These are phyloP conservation scores for Hesperia comma DNA, from an alignment of 2,888 invertebrate genomes.

Conservation along the genomic window DNA sequence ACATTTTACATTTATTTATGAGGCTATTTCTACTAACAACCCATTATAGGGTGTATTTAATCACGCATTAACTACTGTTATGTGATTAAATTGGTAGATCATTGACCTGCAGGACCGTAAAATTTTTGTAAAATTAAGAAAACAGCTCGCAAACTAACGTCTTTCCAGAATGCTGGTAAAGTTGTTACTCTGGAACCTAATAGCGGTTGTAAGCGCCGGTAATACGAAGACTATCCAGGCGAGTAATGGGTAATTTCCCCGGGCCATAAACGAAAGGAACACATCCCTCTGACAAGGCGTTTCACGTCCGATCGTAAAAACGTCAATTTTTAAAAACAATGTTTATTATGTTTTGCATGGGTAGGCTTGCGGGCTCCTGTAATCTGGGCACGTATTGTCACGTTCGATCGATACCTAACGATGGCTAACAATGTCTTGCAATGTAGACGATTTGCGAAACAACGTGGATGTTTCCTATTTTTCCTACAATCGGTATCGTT, in stretches of 20 bases:
- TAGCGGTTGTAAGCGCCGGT: conserved; percentile 52
- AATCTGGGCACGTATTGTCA: conserved; percentile 15
- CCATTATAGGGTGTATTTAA: too few species aligned
- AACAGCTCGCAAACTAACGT: conserved; percentile 1
- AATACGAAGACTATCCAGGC: conserved; percentile 53
- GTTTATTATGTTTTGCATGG: conserved; percentile 27
- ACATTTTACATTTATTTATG: too few species aligned
- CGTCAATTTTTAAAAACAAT: conserved; percentile 47
- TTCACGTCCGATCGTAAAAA: conserved; percentile 55
- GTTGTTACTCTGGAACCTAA: conserved; percentile 48
- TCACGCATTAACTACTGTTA: too few species aligned
- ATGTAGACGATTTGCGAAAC: not conserved
- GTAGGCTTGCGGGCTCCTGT: not conserved
- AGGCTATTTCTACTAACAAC: too few species aligned
- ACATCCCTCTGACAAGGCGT: conserved; percentile 44
- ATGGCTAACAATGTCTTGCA: conserved; percentile 14
- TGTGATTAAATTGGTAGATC: too few species aligned
- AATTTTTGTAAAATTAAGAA: not conserved
- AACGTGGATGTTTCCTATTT: too few species aligned
- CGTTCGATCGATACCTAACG: conserved; percentile 28
- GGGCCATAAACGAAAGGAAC: conserved; percentile 55
- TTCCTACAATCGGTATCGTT: too few species aligned
- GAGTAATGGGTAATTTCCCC: conserved; percentile 68
- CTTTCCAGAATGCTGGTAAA: conserved; percentile 4
- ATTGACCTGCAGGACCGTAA: too few species aligned